Conservation (phyloP, 2,797 vertebrate species). For the Mus caroli region DNA sequence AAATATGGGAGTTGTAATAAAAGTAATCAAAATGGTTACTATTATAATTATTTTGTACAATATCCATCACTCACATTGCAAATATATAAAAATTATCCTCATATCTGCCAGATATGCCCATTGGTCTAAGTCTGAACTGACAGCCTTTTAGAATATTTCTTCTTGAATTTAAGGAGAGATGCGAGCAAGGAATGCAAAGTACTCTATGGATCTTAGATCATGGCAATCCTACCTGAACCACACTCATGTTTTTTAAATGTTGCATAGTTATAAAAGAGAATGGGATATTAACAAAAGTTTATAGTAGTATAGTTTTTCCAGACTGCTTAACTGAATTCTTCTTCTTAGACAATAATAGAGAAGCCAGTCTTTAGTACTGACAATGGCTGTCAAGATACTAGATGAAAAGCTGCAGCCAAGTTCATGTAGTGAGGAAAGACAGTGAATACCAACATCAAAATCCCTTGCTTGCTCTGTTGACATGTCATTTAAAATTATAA, state of each 20-base stretch:
- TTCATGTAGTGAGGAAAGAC: background rate
- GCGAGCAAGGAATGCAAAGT: background rate
- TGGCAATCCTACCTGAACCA: background rate
- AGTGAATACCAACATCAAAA: background rate
- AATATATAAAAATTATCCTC: slow-evolving; percentile 46
- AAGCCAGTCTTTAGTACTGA: background rate
- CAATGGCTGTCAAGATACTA: background rate
- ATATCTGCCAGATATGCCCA: background rate
- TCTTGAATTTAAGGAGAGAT: slow-evolving; percentile 20
- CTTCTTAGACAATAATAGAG: slow-evolving; percentile 11
- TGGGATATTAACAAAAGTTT: background rate
- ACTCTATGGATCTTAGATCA: background rate
- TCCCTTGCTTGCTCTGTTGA: background rate
- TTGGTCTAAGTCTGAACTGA: background rate
- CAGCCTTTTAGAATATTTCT: background rate
- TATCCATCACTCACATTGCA: background rate
- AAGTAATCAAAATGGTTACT: background rate
- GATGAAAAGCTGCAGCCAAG: background rate
- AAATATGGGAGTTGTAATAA: background rate
- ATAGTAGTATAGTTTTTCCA: background rate
- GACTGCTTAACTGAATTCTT: background rate
- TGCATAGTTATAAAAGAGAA: background rate
- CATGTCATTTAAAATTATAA: background rate
- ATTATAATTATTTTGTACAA: slow-evolving; percentile 6
- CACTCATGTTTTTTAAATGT: slow-evolving; percentile 14